These are phyloP conservation scores for Erebia palarica DNA, from an alignment of 2,888 invertebrate species.

Conservation along the genomic window DNA sequence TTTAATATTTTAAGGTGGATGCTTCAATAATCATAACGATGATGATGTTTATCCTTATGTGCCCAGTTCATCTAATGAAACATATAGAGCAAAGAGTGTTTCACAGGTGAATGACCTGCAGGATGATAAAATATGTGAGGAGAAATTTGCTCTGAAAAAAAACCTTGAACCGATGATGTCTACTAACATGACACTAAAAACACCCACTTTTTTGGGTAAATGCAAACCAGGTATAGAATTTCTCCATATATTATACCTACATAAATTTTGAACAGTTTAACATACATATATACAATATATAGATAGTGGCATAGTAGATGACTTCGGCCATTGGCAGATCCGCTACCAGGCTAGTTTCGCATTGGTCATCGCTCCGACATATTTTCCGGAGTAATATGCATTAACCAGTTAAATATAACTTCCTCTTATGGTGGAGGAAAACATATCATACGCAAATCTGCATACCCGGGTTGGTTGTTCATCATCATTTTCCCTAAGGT, in stretches of 20 bases:
- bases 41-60: constrained; percentile 55
- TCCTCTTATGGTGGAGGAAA: too few relatives aligned
- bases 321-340: too few relatives aligned
- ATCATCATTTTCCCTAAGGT: too few relatives aligned
- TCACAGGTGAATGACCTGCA: constrained; percentile 37
- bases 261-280: background rate
- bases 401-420: too few relatives aligned
- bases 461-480: too few relatives aligned
- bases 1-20: constrained; percentile 52
- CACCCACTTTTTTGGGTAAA: constrained; percentile 59
- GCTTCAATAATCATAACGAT: constrained; percentile 54
- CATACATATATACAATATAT: background rate
- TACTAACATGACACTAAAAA: constrained; percentile 37
- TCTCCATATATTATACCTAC: background rate
- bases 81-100: constrained; percentile 44
- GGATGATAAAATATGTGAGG: constrained; percentile 26
- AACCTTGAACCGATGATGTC: constrained; percentile 38
- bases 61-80: constrained; percentile 43
- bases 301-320: too few relatives aligned
- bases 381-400: too few relatives aligned
- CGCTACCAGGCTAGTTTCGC: too few relatives aligned
- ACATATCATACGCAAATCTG: too few relatives aligned
- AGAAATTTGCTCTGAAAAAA: constrained; percentile 48
- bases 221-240: constrained; percentile 66
- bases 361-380: too few relatives aligned